Evolutionary conservation across 2,888 invertebrate genomes (phyloP), one percentile per base, ranked within the genome.

Genomic region (Drosophila nr. perissopoda): DNA sequence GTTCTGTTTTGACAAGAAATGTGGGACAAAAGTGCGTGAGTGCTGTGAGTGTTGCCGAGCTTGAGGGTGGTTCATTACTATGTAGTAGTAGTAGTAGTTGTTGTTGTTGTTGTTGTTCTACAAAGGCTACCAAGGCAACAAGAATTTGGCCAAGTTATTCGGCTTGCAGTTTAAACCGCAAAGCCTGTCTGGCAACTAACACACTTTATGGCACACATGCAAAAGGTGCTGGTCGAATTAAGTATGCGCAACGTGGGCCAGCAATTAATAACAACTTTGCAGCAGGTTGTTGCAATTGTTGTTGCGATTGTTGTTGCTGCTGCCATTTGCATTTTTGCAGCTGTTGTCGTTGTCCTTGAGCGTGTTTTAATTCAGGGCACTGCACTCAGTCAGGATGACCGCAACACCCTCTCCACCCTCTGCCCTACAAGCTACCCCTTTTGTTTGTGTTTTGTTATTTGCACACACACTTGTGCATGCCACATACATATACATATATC

Each of bases 291-390:
- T 56, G 64, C 58, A 33, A 57, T n/a, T 54, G 48, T 18, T 63
- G 65, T 67, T 56, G 64, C 58, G 29, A 57, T n/a, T 54, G 48
- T 18, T 46, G 58, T 60, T 46, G 62, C 57, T 56, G 63, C 62
- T 70, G 56, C 58, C 29, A 65, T 76, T 54, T 36, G 54, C 42
- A 61, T 57, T 75, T 75, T 48, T 81, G 72, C 38, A 71, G 59
- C 49, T 67, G 60, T 66, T 74, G 63, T 56, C 58, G 77, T 62
- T 91, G 91, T 91, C 91, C 91, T 91, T 91, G 91, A 70, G 82
- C 83, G 84, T 81, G 75, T 81, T 82, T 78, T 79, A 85, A 87
- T 87, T 88, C 89, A 90, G 91, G 91, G 89, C 92, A 91, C 82
- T 91, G 91, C 91, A 91, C 91, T 91, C 87, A 59, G 74, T 61